Evolutionary conservation across 2,888 invertebrate species (phyloP).

Genomic region (Dione vanillae): DNA sequence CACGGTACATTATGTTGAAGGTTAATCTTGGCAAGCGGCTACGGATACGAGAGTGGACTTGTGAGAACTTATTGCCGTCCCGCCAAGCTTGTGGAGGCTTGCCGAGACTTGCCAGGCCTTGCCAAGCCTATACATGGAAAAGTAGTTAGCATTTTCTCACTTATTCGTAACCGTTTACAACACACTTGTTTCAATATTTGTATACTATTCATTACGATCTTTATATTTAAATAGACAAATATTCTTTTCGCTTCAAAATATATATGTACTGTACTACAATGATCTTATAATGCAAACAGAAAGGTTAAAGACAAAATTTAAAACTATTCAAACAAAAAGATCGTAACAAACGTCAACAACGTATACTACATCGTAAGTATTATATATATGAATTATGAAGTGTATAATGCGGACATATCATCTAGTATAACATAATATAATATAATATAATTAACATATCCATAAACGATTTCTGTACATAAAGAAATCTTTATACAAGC

Average conservation of each 20-base stretch:
- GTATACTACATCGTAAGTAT: not conserved
- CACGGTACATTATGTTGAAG: too few relatives aligned
- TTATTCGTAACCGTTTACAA: too few relatives aligned
- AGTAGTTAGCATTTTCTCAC: too few relatives aligned
- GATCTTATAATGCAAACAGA: not conserved
- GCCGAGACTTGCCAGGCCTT: too few relatives aligned
- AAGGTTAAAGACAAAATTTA: not conserved
- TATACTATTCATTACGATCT: not conserved
- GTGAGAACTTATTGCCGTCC: too few relatives aligned
- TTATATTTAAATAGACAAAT: not conserved
- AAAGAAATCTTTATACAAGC: conserved; percentile 45
- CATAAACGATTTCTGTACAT: conserved; percentile 47
- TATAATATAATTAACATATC: conserved; percentile 29
- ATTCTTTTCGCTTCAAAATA: not conserved
- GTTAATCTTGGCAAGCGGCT: too few relatives aligned
- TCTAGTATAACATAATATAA: conserved; percentile 25
- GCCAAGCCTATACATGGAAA: too few relatives aligned
- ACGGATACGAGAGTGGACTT: too few relatives aligned
- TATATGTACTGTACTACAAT: too few relatives aligned
- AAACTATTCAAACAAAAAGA: not conserved
- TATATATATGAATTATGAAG: not conserved
- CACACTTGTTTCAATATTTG: not conserved
- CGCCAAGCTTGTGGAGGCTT: too few relatives aligned
- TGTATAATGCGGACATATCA: too few relatives aligned
- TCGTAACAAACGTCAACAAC: not conserved